Evolutionary conservation across 2,888 invertebrate species (phyloP), one percentile per base, ranked within the genome.

Genomic region (Erebia aethiops): DNA sequence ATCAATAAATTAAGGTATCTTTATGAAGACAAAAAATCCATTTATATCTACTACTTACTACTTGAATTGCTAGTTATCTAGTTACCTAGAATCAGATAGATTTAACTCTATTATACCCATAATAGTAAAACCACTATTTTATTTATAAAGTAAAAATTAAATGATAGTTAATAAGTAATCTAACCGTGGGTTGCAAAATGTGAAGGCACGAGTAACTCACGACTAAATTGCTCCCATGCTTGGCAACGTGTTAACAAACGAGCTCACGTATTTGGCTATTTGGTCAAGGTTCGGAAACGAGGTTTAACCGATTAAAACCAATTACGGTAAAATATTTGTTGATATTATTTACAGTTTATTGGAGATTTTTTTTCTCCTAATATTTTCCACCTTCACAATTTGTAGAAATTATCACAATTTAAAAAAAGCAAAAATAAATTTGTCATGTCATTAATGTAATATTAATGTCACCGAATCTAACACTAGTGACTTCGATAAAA

Each of bases 201-300:
- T 52, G 66, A 67, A 71, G 70, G 70, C 62, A 26, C 49, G 62
- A 49, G 62, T 54, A 62, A 61, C 66, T 60, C 67, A 67, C 67
- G 61, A 74, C 70, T 70, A 69, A 70, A 69, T 71, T 64, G 57
- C 69, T 57, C 67, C 70, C 69, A 69, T 69, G 71, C 71, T 74
- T 74, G 66, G 72, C 69, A 72, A 74, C 67, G 62, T 68, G 70
- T 74, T 74, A 71, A 72, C 71, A 71, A 74, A 71, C 70, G 68
- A 63, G 72, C 62, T 51, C 69, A 71, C 69, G 63, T 21, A 66
- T 74, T 75, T 69, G 75, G 72, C 67, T 70, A 72, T 73, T 73
- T 75, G 74, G 75, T 74, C 75, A 75, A 75, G 74, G 75, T 63
- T 74, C 61, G 51, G 16, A 69, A 66, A 71, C 74, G 70, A 72